Percentiles rank a stretch among this genome's conserved stretches.
These are phyloP conservation scores for Actias luna DNA, from an alignment of 2,888 invertebrate genomes.

Conservation along the genomic window DNA sequence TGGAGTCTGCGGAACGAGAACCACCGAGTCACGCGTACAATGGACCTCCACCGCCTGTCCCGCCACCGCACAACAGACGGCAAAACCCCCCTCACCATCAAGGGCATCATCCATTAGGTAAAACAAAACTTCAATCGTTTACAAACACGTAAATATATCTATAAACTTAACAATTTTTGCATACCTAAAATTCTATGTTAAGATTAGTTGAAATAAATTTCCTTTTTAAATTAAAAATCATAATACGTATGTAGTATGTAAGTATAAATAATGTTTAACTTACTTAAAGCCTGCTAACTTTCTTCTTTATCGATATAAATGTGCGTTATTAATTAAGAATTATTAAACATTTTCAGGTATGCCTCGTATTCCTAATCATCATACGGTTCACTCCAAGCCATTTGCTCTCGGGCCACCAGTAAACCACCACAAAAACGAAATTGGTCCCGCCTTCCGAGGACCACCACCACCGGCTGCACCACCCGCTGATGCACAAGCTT, in stretches of 20 bases:
- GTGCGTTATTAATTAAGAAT: neutral
- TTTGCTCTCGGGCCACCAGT: constrained; percentile 70
- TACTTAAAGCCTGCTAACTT: neutral
- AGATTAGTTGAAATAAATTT: too few relatives aligned
- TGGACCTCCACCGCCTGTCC: constrained; percentile 80
- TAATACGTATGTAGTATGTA: too few relatives aligned
- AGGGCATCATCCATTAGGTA: constrained; percentile 72
- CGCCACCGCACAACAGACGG: constrained; percentile 87
- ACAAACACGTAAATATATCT: too few relatives aligned
- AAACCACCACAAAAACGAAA: constrained; percentile 75
- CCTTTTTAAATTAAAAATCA: too few relatives aligned
- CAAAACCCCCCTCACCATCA: constrained; percentile 87
- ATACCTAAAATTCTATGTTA: too few relatives aligned
- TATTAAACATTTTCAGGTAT: constrained; percentile 55
- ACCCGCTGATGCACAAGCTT: constrained; percentile 75
- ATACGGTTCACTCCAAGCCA: constrained; percentile 75
- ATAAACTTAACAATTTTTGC: too few relatives aligned
- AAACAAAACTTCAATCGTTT: constrained; percentile 9
- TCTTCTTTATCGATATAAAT: neutral
- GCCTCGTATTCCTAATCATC: constrained; percentile 77
- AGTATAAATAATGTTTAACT: too few relatives aligned
- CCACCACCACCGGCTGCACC: constrained; percentile 81
- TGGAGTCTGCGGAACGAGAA: constrained; percentile 87
- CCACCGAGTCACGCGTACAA: constrained; percentile 76
- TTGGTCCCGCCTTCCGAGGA: constrained; percentile 86